A percentile compares a stretch with the other conserved stretches of the same genome.
These are phyloP conservation scores for Diachrysia chrysitis DNA, from an alignment of 2,888 invertebrate species.

Conservation along the genomic window DNA sequence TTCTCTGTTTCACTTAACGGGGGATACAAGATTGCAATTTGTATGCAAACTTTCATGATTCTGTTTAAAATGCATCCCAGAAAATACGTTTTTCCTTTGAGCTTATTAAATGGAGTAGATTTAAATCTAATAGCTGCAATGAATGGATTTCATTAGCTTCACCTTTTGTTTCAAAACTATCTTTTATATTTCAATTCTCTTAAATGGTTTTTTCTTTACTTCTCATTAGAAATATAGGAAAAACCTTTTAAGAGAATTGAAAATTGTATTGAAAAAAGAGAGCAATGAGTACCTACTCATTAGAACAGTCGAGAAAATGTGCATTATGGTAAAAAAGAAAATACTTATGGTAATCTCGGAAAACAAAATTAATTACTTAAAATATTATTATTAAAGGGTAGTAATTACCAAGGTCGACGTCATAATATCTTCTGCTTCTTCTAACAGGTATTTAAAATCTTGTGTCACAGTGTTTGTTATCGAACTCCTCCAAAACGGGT, in stretches of 20 bases:
- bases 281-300: no score
- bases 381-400: no score
- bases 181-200: conserved; percentile 28
- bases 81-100: conserved; percentile 23
- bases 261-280: no score
- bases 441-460: no score
- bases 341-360: no score
- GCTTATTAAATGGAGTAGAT: conserved; percentile 41
- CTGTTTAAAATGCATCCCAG: conserved; percentile 39
- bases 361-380: no score
- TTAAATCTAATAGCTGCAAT: conserved; percentile 42
- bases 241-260: no score
- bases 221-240: no score
- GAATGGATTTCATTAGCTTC: conserved; percentile 40
- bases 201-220: conserved; percentile 29
- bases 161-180: conserved; percentile 32
- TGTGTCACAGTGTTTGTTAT: no score
- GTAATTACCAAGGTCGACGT: no score
- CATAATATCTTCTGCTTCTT: no score
- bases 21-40: conserved; percentile 20
- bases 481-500: no score
- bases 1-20: neutral
- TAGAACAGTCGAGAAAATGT: conserved; percentile 24
- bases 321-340: conserved; percentile 12
- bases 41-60: conserved; percentile 24